Evolutionary conservation across 2,113 vertebrate species (phyloP), one percentile per base, ranked within the genome.

Genomic region (Chaetodon trifascialis): DNA sequence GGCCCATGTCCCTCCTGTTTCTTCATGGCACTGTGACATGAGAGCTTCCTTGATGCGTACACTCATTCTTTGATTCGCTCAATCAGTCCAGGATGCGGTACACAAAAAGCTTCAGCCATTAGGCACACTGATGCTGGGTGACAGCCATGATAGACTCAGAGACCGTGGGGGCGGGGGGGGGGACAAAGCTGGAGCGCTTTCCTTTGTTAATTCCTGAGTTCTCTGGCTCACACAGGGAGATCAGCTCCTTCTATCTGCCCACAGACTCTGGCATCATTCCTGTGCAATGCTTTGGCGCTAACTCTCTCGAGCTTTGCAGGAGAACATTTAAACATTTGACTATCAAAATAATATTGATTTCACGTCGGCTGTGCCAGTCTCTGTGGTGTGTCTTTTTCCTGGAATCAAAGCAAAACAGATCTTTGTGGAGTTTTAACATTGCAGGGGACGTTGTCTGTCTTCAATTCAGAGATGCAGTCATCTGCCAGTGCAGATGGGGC

Each of bases 121-220:
- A 80, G 77, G 62, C 70, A 19, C 14, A 40, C 73, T 93, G 94
- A 95, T 94, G 74, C 85, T 70, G 73, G 72, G 73, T 91, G 95
- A 94, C 94, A 94, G 87, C 91, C 93, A 82, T 93, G 91, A 81
- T 88, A 80, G 90, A 84, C 75, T 84, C 87, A 85, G 88, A 76
- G 52, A 83, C 82, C 30, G 83, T 52, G 68, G 78, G 76, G 84
- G 76, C 19, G 75, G 81, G 87, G 56, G 81, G 87, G 56, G 79
- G 73, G 79, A 69, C 73, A 67, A 70, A 64, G 52, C 72, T 56
- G 78, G 40, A 90, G 88, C 46, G 30, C 81, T 54, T 60, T 88
- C 71, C 60, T 88, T 93, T 93, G 90, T 94, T 81, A 73, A 82
- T 36, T 77, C 78, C 65, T 7, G 68, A 88, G 89, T 86, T 89